Evolutionary conservation across 2,888 invertebrate species (phyloP), one percentile per base, ranked within the genome.

Genomic region (Cataglyphis cursor): DNA sequence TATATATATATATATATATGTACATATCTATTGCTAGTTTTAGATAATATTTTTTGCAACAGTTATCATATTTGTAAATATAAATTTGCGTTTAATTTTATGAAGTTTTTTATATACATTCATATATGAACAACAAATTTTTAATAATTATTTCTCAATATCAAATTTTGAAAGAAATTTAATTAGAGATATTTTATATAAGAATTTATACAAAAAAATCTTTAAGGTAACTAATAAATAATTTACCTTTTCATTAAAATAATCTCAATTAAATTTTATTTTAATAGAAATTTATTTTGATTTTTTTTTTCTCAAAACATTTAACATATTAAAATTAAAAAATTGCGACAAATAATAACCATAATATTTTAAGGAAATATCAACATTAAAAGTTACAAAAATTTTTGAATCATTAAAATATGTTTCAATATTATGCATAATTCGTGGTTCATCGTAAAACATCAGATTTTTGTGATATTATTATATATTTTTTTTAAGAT

Each of bases 401-500:
- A 0, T 15, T 65, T 61, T 44, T 21, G 21, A 54, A 0, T 3
- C 15, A 9, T 44, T 51, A 35, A 74, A 48, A n/a, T 21, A 74
- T 75, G 51, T 75, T 48, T 51, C 48, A 24, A 75, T 12, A 48
- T 65, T 18, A 1, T 66, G 18, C 18, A 48, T n/a, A 61, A 1
- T 44, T n/a, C 15, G 28, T 64, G 15, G 10, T 62, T 62, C 41
- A 44, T 64, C 15, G 18, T n/a, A 3, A 65, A 75, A 48, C 21
- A 15, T 65, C 35, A 3, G 35, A 35, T 35, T 51, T 74, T 68
- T 51, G 12, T n/a, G 35, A 24, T 48, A 48, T 35, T 51, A 51
- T 35, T 38, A 12, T 28, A 28, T 74, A 35, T 51, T 24, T 75
- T 12, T 59, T 41, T 62, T 44, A 51, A 74, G 51, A 75, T 75